phyloP scores from a whole-genome alignment of 2,797 vertebrate genomes.

The Mus spretus region DNA sequence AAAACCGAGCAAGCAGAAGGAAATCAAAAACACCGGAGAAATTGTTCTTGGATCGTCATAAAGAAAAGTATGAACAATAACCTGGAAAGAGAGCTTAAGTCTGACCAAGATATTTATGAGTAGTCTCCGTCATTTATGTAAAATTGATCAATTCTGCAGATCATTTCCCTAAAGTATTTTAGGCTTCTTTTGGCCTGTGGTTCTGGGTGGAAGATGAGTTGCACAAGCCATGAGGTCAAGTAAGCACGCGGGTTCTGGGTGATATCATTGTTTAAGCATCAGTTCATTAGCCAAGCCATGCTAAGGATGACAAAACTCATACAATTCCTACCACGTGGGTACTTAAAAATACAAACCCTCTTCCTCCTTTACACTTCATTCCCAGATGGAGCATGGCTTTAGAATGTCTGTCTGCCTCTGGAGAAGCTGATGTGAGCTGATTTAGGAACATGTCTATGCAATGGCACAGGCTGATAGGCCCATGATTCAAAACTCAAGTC shows the following conservation, averaged over 20 bases:
- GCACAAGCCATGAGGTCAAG: neutral
- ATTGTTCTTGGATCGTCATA: slow-evolving; percentile 58
- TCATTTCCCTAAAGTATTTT: slow-evolving; percentile 68
- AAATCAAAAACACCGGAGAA: slow-evolving; percentile 22
- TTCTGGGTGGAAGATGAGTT: slow-evolving; percentile 13
- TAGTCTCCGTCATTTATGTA: slow-evolving; percentile 42
- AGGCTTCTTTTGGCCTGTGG: slow-evolving; percentile 17
- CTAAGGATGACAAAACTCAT: slow-evolving; percentile 17
- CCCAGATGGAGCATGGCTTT: slow-evolving; percentile 36
- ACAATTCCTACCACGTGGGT: slow-evolving; percentile 2
- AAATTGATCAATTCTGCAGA: slow-evolving; percentile 27
- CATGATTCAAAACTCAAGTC: neutral
- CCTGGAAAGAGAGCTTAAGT: slow-evolving; percentile 52
- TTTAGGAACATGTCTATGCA: neutral
- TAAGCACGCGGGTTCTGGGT: neutral
- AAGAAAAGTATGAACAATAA: slow-evolving; percentile 40
- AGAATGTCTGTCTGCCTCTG: slow-evolving; percentile 16
- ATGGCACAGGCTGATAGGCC: neutral
- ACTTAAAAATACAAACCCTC: slow-evolving; percentile 8
- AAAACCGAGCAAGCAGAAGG: neutral
- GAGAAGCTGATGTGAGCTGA: neutral
- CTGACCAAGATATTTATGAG: slow-evolving; percentile 48
- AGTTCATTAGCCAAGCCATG: neutral
- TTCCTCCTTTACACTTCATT: neutral
- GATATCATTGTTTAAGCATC: neutral